A percentile compares a stretch with the other conserved stretches of the same genome.
Evolutionary conservation across 1,140 invertebrate species (phyloP).

Genomic region (Bradysia coprophila): DNA sequence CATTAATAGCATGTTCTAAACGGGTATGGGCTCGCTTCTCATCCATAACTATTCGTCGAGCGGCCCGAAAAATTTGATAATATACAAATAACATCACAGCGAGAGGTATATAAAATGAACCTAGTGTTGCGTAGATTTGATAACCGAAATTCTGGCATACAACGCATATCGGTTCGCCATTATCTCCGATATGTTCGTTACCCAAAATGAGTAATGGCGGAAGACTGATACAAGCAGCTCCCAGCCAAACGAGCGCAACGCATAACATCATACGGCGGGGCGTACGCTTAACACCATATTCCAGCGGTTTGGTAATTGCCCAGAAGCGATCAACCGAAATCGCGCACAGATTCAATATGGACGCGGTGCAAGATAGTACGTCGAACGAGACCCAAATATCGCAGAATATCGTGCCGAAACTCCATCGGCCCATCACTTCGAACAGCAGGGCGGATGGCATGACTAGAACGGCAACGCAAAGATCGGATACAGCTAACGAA

Average conservation of each 20-base stretch:
- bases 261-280: conserved; percentile 67
- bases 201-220: conserved; percentile 75
- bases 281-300: conserved; percentile 75
- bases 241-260: conserved; percentile 75
- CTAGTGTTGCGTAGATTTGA: conserved; percentile 77
- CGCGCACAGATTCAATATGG: conserved; percentile 82
- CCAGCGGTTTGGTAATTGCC: conserved; percentile 78
- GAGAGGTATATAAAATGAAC: conserved; percentile 78
- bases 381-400: conserved; percentile 74
- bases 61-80: conserved; percentile 76
- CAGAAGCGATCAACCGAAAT: conserved; percentile 78
- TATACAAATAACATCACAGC: conserved; percentile 83
- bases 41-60: conserved; percentile 64
- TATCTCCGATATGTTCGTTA: conserved; percentile 48
- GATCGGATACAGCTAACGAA: conserved; percentile 73
- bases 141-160: conserved; percentile 77
- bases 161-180: conserved; percentile 47
- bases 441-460: conserved; percentile 75
- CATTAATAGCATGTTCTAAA: conserved; percentile 55
- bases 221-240: conserved; percentile 73
- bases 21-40: conserved; percentile 71
- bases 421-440: conserved; percentile 66
- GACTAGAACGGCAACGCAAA: conserved; percentile 62
- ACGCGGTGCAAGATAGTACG: conserved; percentile 68
- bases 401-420: conserved; percentile 65